These are phyloP conservation scores for Drosophila paracracens DNA, from an alignment of 2,888 invertebrate genomes.

Conservation along the genomic window DNA sequence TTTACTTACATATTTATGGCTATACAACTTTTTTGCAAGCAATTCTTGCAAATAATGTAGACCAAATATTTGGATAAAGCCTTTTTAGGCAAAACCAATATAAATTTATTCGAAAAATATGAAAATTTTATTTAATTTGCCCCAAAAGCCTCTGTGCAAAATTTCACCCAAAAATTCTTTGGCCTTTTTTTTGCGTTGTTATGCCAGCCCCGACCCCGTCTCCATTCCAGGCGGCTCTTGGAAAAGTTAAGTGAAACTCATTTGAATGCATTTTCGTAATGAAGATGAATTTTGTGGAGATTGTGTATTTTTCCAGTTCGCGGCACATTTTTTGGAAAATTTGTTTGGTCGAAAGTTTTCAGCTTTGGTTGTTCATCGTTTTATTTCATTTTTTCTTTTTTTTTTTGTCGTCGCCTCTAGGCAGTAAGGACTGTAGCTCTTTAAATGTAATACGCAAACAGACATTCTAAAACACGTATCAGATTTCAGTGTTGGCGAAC, in stretches of 20 bases:
- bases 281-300: constrained; percentile 73
- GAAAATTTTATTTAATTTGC: constrained; percentile 48
- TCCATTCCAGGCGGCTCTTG: constrained; percentile 6
- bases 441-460: constrained; percentile 70
- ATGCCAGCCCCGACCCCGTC: neutral
- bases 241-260: constrained; percentile 57
- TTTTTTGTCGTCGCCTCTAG: neutral
- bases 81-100: constrained; percentile 31
- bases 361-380: constrained; percentile 40
- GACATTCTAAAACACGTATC: constrained; percentile 69
- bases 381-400: neutral
- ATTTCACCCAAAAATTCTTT: constrained; percentile 29
- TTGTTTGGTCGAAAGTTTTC: constrained; percentile 61
- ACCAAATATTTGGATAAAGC: constrained; percentile 28
- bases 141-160: constrained; percentile 23
- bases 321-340: constrained; percentile 66
- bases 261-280: constrained; percentile 76
- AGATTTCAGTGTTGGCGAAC: constrained; percentile 58
- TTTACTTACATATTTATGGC: neutral
- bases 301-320: constrained; percentile 79
- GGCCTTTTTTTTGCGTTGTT: constrained; percentile 29
- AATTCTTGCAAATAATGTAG: constrained; percentile 20
- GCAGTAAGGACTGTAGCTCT: constrained; percentile 7
- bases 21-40: neutral
- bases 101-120: constrained; percentile 38